Conservation (phyloP, 2,797 vertebrate species). For the Pygocentrus nattereri region DNA sequence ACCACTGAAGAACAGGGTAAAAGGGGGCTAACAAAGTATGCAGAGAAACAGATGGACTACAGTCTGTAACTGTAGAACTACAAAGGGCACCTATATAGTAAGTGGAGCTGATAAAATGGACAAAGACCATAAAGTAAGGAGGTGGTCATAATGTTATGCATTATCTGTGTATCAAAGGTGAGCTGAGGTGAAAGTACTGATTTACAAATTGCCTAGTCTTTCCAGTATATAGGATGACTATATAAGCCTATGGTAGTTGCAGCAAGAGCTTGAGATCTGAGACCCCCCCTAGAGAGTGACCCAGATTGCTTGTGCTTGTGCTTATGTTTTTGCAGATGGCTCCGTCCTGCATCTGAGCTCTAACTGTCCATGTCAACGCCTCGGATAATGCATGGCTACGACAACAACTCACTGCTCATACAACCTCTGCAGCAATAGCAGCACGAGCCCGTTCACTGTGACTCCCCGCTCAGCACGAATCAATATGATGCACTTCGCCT, state of each 20-base stretch:
- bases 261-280: not conserved
- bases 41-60: too few relatives aligned
- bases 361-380: not conserved
- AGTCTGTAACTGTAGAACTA: too few relatives aligned
- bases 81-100: too few relatives aligned
- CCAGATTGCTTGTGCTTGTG: conserved; percentile 20
- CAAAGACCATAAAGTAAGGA: too few relatives aligned
- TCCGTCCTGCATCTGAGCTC: not conserved
- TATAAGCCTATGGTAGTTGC: not conserved
- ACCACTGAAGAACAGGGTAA: too few relatives aligned
- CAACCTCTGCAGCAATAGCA: conserved; percentile 48
- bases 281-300: not conserved
- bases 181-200: too few relatives aligned
- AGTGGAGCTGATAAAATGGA: too few relatives aligned
- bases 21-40: too few relatives aligned
- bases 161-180: too few relatives aligned
- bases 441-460: conserved; percentile 72
- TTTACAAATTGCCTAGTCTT: too few relatives aligned
- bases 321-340: conserved; percentile 3
- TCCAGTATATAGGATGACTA: not conserved
- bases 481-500: conserved; percentile 72
- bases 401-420: conserved; percentile 2
- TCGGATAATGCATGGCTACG: not conserved
- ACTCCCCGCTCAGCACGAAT: conserved; percentile 77
- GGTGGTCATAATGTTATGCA: too few relatives aligned